Conservation (phyloP, 2,113 vertebrate species). For the Zosterops borbonicus region DNA sequence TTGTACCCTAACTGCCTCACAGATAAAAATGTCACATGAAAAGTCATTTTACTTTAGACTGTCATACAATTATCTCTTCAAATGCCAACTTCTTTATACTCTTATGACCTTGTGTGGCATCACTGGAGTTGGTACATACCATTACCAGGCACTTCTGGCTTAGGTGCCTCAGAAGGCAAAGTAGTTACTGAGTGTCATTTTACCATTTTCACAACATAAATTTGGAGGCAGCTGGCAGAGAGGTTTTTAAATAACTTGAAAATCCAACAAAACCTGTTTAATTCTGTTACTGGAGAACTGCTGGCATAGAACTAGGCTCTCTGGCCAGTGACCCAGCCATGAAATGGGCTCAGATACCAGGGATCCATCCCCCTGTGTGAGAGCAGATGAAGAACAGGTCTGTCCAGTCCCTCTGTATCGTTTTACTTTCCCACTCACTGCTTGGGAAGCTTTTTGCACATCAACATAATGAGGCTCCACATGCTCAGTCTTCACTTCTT, state of each 20-base stretch:
- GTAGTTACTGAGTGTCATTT: background rate
- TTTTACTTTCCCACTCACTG: background rate
- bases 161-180: background rate
- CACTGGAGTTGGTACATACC: background rate
- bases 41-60: background rate
- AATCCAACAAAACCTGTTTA: background rate
- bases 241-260: background rate
- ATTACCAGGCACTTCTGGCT: background rate
- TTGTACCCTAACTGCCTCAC: background rate
- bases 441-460: background rate
- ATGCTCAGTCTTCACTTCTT: background rate
- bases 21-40: background rate
- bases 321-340: background rate
- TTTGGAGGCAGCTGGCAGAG: background rate
- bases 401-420: accelerated
- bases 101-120: background rate
- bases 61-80: background rate
- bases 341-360: background rate
- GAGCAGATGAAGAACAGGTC: background rate
- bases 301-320: background rate
- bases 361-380: background rate
- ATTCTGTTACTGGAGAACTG: background rate
- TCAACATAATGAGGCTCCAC: accelerated
- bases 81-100: background rate
- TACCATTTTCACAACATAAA: background rate